Evolutionary conservation across 2,797 vertebrate genomes (phyloP), one percentile per base, ranked within the genome.

Genomic region (Myotis findleyi): DNA sequence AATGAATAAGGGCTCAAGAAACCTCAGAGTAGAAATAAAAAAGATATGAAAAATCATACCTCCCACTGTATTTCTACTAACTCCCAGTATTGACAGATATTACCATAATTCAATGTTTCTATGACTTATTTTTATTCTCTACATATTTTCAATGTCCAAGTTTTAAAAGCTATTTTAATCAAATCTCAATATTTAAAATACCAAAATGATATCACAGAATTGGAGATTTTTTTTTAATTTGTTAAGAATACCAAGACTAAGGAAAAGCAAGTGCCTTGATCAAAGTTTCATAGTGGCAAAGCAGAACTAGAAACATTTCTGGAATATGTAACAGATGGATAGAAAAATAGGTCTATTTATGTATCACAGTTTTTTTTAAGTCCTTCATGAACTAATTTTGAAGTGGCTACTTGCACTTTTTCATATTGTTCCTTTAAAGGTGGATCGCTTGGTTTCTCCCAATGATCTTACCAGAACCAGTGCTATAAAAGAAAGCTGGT

Each of bases 1-100:
- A 97, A 97, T 97, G 97, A 97, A 94, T 97, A 92, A 97, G 96
- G 84, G 88, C 95, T 84, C 55, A 91, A 93, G 96, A 97, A 97
- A 95, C 93, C 90, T 96, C 95, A 81, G 69, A 93, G 79, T 87
- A 64, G 84, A 75, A 73, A 68, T 68, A 88, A 59, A 81, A 92
- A 77, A 94, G 38, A 96, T 89, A 94, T 25, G 68, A 91, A 86
- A 96, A 89, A 18, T 62, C 33, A 16, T 77, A 90, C 30, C 57
- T 97, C 27, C 21, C 68, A 73, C 89, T 44, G 30, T 57, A 77
- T 95, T 95, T 88, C 83, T 81, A 18, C 68, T 94, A 88, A 83
- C 20, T 17, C 30, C 82, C n/a, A 76, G 57, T 41, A 81, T 95
- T 93, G 84, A 90, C 30, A 93, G 59, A 30, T 81, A 64, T 89